Conservation (phyloP, 2,888 invertebrate species). For the Eristalinus aeneus region DNA sequence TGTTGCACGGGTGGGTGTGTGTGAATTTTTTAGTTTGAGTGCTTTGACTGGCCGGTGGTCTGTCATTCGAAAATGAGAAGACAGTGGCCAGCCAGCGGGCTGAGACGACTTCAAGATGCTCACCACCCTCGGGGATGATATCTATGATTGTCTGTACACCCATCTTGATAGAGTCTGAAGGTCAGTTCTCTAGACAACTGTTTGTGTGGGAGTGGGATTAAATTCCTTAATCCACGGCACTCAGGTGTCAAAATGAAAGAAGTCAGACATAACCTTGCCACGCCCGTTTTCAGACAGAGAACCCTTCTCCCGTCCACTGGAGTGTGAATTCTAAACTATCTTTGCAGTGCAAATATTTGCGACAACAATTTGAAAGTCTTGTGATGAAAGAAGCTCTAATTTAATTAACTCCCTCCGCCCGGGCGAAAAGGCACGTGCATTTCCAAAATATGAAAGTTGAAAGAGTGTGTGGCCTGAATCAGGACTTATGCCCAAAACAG, state of each 20-base stretch:
- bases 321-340: background rate
- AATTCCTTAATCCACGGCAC: too few species aligned
- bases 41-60: slow-evolving; percentile 59
- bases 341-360: background rate
- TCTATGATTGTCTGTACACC: too few species aligned
- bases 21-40: too few species aligned
- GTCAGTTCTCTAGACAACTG: too few species aligned
- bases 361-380: background rate
- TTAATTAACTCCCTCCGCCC: background rate
- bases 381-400: background rate
- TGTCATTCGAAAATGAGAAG: slow-evolving; percentile 63
- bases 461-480: background rate
- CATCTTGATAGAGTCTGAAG: too few species aligned
- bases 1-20: background rate
- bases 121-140: too few species aligned
- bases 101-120: too few species aligned
- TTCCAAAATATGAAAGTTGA: background rate
- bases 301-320: background rate
- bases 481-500: background rate
- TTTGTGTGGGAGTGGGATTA: too few species aligned
- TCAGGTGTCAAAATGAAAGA: background rate
- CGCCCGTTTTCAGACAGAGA: background rate
- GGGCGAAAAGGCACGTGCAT: background rate
- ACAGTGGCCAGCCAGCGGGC: slow-evolving; percentile 39
- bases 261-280: background rate